Conservation (phyloP, 1,140 invertebrate species). For the Harpegnathos saltator region DNA sequence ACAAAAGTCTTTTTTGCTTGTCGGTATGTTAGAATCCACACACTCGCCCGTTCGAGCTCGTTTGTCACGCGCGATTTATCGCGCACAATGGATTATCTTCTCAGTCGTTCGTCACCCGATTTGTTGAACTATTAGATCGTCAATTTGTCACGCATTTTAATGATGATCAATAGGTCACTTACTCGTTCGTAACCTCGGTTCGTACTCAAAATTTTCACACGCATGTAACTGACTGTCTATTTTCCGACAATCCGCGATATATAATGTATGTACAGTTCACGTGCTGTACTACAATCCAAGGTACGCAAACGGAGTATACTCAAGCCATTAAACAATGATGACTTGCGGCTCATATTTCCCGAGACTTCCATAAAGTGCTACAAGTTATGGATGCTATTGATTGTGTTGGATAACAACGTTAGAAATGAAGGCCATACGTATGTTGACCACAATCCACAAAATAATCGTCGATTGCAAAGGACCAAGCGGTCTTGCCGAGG, state of each 20-base stretch:
- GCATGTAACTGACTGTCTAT: not conserved
- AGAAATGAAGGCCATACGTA: too few relatives aligned
- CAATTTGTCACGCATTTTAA: constrained; percentile 20
- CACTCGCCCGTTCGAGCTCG: not conserved
- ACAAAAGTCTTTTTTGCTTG: constrained; percentile 56
- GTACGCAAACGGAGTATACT: too few relatives aligned
- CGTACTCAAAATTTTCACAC: not conserved
- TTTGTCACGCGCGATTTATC: constrained; percentile 30
- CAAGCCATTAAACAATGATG: not conserved
- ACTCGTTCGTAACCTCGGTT: not conserved
- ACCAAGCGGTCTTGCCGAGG: not conserved
- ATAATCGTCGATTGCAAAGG: not conserved
- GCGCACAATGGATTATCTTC: constrained; percentile 34
- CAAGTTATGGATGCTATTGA: too few relatives aligned
- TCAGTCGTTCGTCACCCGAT: constrained; percentile 5
- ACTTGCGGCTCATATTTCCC: not conserved
- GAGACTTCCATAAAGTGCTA: too few relatives aligned
- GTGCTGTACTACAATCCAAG: not conserved
- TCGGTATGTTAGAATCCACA: not conserved
- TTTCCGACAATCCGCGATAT: not conserved
- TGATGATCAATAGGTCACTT: not conserved
- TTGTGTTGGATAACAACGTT: too few relatives aligned
- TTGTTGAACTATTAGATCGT: constrained; percentile 18
- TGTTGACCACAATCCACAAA: not conserved
- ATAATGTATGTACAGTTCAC: not conserved